Conservation (phyloP, 2,113 vertebrate species). For the Chunga burmeisteri region DNA sequence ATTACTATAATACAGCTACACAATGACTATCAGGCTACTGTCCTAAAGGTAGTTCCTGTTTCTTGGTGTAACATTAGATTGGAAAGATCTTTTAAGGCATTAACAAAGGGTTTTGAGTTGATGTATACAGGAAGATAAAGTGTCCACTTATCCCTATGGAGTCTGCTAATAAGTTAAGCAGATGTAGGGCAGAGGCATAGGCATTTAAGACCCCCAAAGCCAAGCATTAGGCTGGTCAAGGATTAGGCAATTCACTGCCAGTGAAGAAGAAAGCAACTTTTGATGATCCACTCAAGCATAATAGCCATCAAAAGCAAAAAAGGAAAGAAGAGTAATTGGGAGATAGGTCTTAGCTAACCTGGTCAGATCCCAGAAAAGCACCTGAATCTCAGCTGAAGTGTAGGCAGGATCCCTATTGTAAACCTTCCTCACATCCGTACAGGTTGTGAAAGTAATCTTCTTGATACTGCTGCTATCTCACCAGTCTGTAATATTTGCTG, state of each 20-base stretch:
- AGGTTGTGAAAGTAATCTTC: neutral
- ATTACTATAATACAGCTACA: neutral
- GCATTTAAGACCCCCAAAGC: neutral
- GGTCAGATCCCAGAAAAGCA: neutral
- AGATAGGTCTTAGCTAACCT: neutral
- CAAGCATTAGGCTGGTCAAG: neutral
- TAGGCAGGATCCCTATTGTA: rapidly evolving
- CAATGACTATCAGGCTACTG: neutral
- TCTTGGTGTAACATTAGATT: neutral
- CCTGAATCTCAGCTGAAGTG: neutral
- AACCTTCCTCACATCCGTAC: neutral
- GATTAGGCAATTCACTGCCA: neutral
- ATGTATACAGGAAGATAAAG: neutral
- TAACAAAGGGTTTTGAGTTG: neutral
- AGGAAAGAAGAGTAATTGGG: neutral
- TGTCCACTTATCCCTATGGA: neutral
- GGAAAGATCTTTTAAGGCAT: neutral
- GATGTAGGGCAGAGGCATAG: neutral
- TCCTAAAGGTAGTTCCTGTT: neutral
- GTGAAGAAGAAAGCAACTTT: neutral
- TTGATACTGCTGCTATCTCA: neutral
- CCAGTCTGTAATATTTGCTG: neutral
- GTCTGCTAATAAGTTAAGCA: neutral
- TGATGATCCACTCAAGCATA: neutral
- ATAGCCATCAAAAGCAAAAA: neutral